Evolutionary conservation across 2,888 invertebrate genomes (phyloP).

Genomic region (Platycnemis pennipes): DNA sequence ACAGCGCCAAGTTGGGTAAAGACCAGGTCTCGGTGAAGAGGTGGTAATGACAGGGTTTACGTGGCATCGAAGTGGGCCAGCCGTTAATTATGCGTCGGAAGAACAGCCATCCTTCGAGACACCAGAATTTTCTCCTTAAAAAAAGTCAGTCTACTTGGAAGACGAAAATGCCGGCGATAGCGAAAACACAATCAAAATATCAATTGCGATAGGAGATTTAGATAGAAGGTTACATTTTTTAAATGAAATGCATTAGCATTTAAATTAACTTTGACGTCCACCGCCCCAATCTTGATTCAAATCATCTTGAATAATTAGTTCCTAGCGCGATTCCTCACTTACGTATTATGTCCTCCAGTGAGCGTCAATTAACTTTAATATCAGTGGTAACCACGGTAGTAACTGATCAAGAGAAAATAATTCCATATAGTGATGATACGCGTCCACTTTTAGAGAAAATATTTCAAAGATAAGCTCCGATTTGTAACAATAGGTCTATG

Average conservation of each 20-base stretch:
- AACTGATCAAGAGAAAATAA: neutral
- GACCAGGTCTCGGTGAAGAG: neutral
- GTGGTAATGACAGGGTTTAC: neutral
- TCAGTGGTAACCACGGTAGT: neutral
- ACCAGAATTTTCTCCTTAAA: neutral
- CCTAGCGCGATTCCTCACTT: neutral
- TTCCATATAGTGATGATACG: neutral
- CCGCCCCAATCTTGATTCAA: neutral
- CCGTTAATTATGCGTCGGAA: neutral
- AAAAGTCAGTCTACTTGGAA: neutral
- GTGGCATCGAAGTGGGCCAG: neutral
- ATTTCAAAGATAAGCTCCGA: neutral
- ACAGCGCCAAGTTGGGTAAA: neutral
- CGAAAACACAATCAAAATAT: constrained; percentile 11
- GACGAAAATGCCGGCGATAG: constrained; percentile 4
- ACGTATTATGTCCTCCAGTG: neutral
- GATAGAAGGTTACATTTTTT: neutral
- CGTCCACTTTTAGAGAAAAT: neutral
- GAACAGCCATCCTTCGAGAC: neutral
- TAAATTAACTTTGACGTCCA: neutral
- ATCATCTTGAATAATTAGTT: neutral
- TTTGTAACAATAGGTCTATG: neutral
- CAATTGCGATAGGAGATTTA: constrained; percentile 20
- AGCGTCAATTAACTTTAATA: neutral
- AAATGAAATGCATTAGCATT: neutral